phyloP scores from a whole-genome alignment of 1,140 invertebrate species.

The Rhagoletis zephyria region DNA sequence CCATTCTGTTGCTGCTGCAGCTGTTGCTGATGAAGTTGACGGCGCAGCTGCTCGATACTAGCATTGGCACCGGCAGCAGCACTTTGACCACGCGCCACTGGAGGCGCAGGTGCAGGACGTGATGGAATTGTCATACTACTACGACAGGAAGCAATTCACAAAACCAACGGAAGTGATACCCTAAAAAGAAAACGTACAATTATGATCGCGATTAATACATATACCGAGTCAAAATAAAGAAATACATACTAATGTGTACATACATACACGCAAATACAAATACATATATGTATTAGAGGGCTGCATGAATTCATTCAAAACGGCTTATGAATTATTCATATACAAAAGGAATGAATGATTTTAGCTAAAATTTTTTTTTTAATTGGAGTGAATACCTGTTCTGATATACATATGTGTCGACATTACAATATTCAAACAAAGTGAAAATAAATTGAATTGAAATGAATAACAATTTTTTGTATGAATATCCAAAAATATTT shows the following conservation, averaged over 20 bases:
- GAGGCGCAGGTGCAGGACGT: constrained; percentile 72
- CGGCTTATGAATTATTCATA: too few relatives aligned
- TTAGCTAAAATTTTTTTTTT: too few relatives aligned
- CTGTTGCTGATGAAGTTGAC: constrained; percentile 69
- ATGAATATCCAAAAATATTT: too few relatives aligned
- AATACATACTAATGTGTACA: background rate
- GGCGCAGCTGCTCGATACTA: constrained; percentile 66
- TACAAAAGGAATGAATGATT: too few relatives aligned
- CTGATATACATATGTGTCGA: too few relatives aligned
- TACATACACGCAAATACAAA: too few relatives aligned
- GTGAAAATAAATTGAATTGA: too few relatives aligned
- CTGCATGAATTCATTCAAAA: too few relatives aligned
- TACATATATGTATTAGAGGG: too few relatives aligned
- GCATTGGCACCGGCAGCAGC: constrained; percentile 69
- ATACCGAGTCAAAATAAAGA: background rate
- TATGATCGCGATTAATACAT: background rate
- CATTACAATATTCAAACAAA: too few relatives aligned
- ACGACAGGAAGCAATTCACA: background rate
- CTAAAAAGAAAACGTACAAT: background rate
- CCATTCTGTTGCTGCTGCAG: constrained; percentile 65
- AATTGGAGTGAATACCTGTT: too few relatives aligned
- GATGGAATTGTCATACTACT: constrained; percentile 70
- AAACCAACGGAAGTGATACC: background rate
- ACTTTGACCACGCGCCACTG: constrained; percentile 63
- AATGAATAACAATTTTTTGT: too few relatives aligned